Evolutionary conservation across 2,113 vertebrate genomes (phyloP).

Genomic region (Apeltes quadracus): DNA sequence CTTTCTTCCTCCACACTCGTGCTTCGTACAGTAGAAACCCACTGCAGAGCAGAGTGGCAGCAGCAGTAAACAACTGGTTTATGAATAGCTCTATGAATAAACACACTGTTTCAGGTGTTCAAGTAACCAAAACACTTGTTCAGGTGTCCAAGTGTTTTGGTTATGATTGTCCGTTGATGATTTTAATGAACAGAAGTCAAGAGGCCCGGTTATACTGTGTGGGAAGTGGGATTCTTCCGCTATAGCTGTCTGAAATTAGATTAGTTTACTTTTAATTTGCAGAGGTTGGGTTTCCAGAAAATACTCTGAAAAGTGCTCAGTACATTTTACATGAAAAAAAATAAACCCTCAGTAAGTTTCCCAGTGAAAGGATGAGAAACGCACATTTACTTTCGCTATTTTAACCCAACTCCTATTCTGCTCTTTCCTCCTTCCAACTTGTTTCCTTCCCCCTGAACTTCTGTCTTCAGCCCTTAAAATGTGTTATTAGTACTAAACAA

Average conservation of each 20-base stretch:
- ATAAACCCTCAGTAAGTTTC: slow-evolving; percentile 25
- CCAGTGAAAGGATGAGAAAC: slow-evolving; percentile 22
- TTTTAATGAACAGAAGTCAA: slow-evolving; percentile 3
- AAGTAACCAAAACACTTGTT: slow-evolving; percentile 46
- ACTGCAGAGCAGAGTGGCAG: slow-evolving; percentile 8
- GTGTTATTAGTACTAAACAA: slow-evolving; percentile 75
- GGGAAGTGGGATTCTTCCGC: background rate
- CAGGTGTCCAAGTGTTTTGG: too few species aligned
- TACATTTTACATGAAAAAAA: slow-evolving; percentile 23
- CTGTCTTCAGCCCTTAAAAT: slow-evolving; percentile 64
- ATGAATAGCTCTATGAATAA: slow-evolving; percentile 27
- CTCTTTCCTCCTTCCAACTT: slow-evolving; percentile 45
- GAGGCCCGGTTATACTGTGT: background rate
- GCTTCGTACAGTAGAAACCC: slow-evolving; percentile 17
- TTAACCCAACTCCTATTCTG: slow-evolving; percentile 25
- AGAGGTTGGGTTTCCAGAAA: background rate
- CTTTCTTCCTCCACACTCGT: background rate
- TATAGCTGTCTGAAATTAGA: slow-evolving; percentile 13
- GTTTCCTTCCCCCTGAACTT: slow-evolving; percentile 64
- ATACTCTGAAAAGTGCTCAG: background rate
- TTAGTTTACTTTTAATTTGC: background rate
- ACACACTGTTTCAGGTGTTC: slow-evolving; percentile 17
- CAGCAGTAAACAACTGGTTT: slow-evolving; percentile 5
- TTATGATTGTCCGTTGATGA: slow-evolving; percentile 17
- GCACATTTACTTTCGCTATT: slow-evolving; percentile 54